Evolutionary conservation across 1,140 invertebrate genomes (phyloP).

Genomic region (Odontomachus brunneus): DNA sequence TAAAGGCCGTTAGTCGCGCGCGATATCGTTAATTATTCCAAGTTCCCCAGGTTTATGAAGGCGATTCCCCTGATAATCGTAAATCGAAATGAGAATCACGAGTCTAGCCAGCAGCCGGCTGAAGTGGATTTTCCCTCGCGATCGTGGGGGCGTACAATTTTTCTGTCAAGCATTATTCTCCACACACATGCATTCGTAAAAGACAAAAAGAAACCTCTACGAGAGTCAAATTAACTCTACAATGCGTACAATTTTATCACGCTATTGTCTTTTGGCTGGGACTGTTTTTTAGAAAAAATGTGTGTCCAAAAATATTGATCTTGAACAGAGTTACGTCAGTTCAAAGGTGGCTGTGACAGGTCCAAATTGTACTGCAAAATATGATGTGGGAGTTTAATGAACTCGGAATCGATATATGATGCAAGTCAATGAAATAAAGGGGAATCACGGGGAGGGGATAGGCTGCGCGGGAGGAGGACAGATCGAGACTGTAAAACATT

Average conservation of each 20-base stretch:
- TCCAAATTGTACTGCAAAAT: too few species aligned
- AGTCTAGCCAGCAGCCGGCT: neutral
- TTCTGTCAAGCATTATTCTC: neutral
- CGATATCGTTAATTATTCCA: constrained; percentile 35
- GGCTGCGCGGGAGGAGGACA: neutral
- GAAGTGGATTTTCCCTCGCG: neutral
- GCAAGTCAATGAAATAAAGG: constrained; percentile 14
- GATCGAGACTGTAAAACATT: neutral
- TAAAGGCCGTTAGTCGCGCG: constrained; percentile 27
- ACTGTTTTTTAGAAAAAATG: too few species aligned
- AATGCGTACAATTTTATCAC: too few species aligned
- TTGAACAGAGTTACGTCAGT: too few species aligned
- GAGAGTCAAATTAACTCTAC: too few species aligned
- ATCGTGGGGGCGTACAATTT: neutral
- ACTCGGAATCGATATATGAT: constrained; percentile 17
- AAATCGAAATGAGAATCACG: constrained; percentile 15
- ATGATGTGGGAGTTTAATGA: too few species aligned
- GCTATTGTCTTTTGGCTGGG: too few species aligned
- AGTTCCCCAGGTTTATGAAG: neutral
- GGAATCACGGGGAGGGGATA: neutral
- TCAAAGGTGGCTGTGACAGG: too few species aligned
- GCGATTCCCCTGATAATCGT: neutral
- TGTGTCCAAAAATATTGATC: too few species aligned
- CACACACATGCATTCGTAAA: neutral
- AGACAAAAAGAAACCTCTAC: too few species aligned